Conservation (phyloP, 2,113 vertebrate genomes). For the Calcarius ornatus region DNA sequence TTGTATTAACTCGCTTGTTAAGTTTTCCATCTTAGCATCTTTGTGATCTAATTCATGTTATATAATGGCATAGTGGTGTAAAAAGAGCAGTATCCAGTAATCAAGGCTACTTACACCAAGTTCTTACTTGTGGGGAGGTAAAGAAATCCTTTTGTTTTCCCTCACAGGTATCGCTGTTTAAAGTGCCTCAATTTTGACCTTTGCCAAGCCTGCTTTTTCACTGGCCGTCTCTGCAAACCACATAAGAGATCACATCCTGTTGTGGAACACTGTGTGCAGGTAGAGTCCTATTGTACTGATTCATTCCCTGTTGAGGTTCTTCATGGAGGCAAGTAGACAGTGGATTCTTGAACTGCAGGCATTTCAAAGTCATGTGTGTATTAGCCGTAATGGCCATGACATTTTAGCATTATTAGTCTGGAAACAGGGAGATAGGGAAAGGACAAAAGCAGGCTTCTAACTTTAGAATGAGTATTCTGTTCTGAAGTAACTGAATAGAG, state of each 20-base stretch:
- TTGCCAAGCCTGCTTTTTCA: constrained; percentile 85
- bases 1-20: neutral
- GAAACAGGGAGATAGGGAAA: neutral
- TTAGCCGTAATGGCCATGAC: neutral
- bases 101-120: neutral
- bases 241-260: constrained; percentile 79
- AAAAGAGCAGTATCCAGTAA: neutral
- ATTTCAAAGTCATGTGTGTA: neutral
- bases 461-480: neutral
- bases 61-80: neutral
- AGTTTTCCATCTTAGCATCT: neutral
- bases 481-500: neutral
- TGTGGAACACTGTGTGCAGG: constrained; percentile 78
- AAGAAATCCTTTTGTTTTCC: neutral
- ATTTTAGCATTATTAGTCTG: neutral
- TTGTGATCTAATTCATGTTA: neutral
- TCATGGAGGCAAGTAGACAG: neutral
- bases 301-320: neutral
- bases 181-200: constrained; percentile 85
- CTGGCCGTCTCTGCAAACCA: constrained; percentile 64
- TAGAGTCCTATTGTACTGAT: constrained; percentile 17
- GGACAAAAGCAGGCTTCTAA: neutral
- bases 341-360: neutral
- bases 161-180: constrained; percentile 80
- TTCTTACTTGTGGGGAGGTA: neutral